Evolutionary conservation across 2,113 vertebrate species (phyloP).

Genomic region (Pygoscelis antarcticus): DNA sequence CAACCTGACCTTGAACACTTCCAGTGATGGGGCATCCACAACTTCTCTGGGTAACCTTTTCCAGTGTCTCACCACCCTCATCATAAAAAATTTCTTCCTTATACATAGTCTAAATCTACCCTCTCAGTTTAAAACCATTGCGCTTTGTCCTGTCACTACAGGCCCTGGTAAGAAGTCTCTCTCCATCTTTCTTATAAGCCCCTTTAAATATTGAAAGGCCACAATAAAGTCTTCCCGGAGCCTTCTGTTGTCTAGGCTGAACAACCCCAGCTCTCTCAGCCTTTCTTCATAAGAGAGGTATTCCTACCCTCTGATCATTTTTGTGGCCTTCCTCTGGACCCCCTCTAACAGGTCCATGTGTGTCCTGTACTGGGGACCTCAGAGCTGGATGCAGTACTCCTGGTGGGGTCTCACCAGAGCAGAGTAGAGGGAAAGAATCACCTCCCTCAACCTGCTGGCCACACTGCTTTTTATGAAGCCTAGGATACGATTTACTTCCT

Average conservation of each 20-base stretch:
- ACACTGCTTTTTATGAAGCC: not conserved
- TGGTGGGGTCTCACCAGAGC: not conserved
- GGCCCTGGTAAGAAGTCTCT: not conserved
- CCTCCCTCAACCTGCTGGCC: rapidly evolving
- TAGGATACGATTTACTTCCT: not conserved
- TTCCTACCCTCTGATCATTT: not conserved
- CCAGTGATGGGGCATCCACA: not conserved
- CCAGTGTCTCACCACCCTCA: not conserved
- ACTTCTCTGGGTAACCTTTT: not conserved
- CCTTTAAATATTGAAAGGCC: not conserved
- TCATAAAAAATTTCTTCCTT: not conserved
- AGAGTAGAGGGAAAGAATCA: not conserved
- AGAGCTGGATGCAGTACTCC: not conserved
- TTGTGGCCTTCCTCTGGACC: not conserved
- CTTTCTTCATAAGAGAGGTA: not conserved
- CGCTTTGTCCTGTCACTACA: not conserved
- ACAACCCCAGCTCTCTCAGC: not conserved
- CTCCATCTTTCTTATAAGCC: not conserved
- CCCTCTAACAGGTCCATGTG: not conserved
- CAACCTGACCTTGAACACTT: not conserved
- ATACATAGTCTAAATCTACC: not conserved
- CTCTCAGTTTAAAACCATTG: not conserved
- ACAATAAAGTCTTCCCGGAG: not conserved
- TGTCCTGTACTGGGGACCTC: too few relatives aligned
- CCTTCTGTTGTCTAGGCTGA: not conserved